Base-by-base conservation (phyloP, 2,888 invertebrate species). In the Ophioninae sp. region DNA sequence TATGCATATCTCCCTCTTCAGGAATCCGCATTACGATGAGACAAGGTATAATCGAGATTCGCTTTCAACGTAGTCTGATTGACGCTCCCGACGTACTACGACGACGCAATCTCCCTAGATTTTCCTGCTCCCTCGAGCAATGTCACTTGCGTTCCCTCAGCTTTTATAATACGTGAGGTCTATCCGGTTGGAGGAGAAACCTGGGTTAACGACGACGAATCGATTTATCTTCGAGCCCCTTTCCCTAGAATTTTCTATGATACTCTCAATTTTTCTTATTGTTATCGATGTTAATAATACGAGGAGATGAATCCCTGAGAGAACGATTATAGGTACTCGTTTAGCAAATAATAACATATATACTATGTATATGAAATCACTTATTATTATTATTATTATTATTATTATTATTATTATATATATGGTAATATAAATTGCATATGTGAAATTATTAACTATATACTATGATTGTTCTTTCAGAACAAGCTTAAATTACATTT, bases 1-100 rank as follows among this genome's bases (percentile, higher is more conserved):
- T 78, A 56, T 64, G 6, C 51, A 68, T 63, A 30, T 44, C 13
- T 64, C 64, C 51, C 68, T 61, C 39, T 20, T 51, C 39, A 30
- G 44, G 83, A 83, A 78, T 83, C 78, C 17, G 81, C 75, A 81
- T 84, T 79, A 81, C 81, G 79, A 69, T 67, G 73, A 74, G 82
- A 85, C 82, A 85, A 79, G 77, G 77, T 83, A 86, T 85, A 86
- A 86, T 85, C 84, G 85, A 85, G 85, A 84, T 86, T 85, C 85
- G 71, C 79, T 86, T 79, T 86, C 82, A 77, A 76, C 83, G 74
- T 76, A 72, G 80, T 59, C 81, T 85, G 83, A 85, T 85, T 83
- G 82, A 85, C 82, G 80, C 76, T 23, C 72, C n/a, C 71, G 72
- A 59, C 58, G 44, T 69, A 51, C 51, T 13, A 6, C 68, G 71